Conservation (phyloP, 2,888 invertebrate species). For the Sepioteuthis lessoniana region DNA sequence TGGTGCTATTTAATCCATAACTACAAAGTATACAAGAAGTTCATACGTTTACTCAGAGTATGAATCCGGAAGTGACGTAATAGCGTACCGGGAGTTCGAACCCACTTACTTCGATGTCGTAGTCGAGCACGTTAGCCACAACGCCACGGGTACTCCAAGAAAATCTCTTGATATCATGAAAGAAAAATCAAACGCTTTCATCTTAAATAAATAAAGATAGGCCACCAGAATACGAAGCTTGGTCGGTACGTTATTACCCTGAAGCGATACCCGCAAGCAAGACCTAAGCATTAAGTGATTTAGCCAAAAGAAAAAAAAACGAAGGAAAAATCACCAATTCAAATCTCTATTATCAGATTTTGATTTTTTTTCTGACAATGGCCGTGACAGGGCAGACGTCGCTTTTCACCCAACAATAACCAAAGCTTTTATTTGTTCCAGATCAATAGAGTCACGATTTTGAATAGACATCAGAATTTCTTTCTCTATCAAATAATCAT, state of each 20-base stretch:
- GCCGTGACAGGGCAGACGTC: background rate
- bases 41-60: too few species aligned
- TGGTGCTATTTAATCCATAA: too few species aligned
- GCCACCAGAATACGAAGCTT: background rate
- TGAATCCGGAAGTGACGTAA: too few species aligned
- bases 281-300: background rate
- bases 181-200: too few species aligned
- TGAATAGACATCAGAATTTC: background rate
- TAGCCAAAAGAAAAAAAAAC: too few species aligned
- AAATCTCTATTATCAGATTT: background rate
- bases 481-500: conserved; percentile 9
- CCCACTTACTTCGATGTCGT: too few species aligned
- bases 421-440: background rate
- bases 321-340: conserved; percentile 14
- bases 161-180: too few species aligned
- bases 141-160: too few species aligned
- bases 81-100: too few species aligned
- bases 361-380: background rate
- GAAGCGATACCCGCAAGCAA: background rate
- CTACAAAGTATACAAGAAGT: too few species aligned
- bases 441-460: background rate
- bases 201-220: background rate
- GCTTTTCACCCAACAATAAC: background rate
- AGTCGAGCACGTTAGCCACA: too few species aligned
- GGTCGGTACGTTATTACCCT: background rate